Evolutionary conservation across 2,888 invertebrate genomes (phyloP), one percentile per base, ranked within the genome.

Genomic region (Cosmia pyralina): DNA sequence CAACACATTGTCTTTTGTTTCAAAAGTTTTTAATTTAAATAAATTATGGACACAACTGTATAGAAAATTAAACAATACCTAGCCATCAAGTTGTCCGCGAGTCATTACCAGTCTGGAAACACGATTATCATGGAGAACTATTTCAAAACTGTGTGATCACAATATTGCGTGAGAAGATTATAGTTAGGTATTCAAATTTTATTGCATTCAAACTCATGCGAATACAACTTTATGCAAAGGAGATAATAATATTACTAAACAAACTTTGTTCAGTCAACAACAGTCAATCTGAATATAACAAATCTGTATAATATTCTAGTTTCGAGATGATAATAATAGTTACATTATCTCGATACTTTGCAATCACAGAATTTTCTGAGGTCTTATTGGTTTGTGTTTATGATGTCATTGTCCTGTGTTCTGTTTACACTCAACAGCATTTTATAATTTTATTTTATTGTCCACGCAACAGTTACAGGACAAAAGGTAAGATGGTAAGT

Each of bases 401-500:
- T 57, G 34, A 55, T 63, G 28, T 46, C 13, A 53, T 10, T 50
- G 15, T 52, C 11, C 1, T 57, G 38, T 66, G 19, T 58, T 72
- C 10, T 69, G 13, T 46, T 48, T 70, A 74, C 60, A 77, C 58
- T 73, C 46, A 69, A 72, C 77, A 85, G 38, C 48, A 63, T 72
- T 71, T 34, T 59, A 71, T 62, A 69, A 71, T 58, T 57, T 64
- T 70, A 55, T 68, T 72, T 79, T 81, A 75, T 77, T 85, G 73
- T 82, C 75, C 73, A 79, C 74, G 83, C 84, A 69, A 79, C 84
- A 53, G 58, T 72, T 79, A 22, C 69, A 81, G 85, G 82, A 87
- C 70, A 73, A 75, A 76, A 78, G 91, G 91, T 92, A 91, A 90
- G 83, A 83, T 79, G 83, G 92, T 91, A 89, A 89, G 92, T 92